A percentile compares a stretch with the other conserved stretches of the same genome.
phyloP scores from a whole-genome alignment of 2,113 vertebrate genomes.

The Chrysemys picta region DNA sequence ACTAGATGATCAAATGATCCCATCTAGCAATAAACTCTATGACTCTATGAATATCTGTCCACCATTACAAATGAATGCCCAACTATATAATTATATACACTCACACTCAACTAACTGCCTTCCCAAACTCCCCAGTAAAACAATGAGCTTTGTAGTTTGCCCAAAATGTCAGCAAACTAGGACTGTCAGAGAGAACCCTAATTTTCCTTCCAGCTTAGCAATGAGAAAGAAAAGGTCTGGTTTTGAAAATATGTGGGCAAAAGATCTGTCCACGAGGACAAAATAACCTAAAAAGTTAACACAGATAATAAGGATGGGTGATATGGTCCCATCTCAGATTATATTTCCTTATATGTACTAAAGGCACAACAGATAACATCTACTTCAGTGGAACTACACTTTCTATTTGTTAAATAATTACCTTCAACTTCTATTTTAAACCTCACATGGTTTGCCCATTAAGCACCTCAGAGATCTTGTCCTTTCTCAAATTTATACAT shows the following conservation, averaged over 20 bases:
- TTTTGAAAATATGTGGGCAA: neutral
- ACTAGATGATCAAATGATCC: neutral
- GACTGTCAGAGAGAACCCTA: neutral
- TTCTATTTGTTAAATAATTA: neutral
- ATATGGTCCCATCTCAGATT: neutral
- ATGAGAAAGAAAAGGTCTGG: neutral
- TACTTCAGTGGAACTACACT: neutral
- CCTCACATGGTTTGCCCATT: neutral
- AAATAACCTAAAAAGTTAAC: neutral
- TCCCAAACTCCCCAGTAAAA: neutral
- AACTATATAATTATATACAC: neutral
- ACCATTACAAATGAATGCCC: neutral
- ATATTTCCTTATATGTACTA: neutral
- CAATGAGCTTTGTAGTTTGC: neutral
- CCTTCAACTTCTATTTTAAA: neutral
- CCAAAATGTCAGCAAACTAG: neutral
- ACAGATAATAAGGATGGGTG: neutral
- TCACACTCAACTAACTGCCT: neutral
- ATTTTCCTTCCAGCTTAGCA: neutral
- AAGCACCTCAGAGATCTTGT: neutral
- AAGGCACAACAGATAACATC: neutral
- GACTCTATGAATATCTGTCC: neutral
- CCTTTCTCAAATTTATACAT: neutral
- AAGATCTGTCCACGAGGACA: neutral
- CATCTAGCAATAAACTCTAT: neutral